phyloP scores from a whole-genome alignment of 2,113 vertebrate species.

The Gopherus flavomarginatus region DNA sequence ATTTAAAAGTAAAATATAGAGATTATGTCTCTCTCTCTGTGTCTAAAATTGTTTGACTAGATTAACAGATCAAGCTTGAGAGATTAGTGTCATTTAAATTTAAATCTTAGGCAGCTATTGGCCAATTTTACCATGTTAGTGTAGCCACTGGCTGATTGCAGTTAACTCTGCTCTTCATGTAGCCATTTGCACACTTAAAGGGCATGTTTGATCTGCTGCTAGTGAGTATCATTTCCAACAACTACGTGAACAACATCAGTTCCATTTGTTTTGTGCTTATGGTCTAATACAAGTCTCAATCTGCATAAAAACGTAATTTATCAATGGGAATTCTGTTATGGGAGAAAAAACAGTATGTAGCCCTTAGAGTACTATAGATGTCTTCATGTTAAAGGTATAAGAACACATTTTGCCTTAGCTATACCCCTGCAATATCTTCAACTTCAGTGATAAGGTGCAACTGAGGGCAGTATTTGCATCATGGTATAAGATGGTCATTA shows the following conservation, averaged over 20 bases:
- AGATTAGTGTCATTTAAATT: neutral
- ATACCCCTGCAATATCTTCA: rapidly evolving
- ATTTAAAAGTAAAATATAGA: too few species aligned
- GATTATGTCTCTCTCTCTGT: too few species aligned
- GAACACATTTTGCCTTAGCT: rapidly evolving
- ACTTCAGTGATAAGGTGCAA: neutral
- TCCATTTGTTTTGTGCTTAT: neutral
- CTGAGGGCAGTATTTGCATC: neutral
- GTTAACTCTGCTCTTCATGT: neutral
- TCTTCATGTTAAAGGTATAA: neutral
- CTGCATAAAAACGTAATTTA: neutral
- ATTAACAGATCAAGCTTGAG: too few species aligned
- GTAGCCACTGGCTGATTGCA: neutral
- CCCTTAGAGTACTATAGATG: rapidly evolving
- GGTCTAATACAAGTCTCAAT: neutral
- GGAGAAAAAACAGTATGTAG: neutral
- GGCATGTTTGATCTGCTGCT: rapidly evolving
- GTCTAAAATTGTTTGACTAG: neutral
- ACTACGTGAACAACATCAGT: rapidly evolving
- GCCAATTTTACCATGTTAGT: neutral
- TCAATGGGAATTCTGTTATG: neutral
- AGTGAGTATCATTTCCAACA: neutral
- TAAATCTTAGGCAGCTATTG: rapidly evolving
- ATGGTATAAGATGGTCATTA: neutral
- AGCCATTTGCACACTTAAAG: neutral